A percentile compares a stretch with the other conserved stretches of the same genome.
Conservation (phyloP, 2,888 invertebrate genomes). For the Priocnemis perturbator region DNA sequence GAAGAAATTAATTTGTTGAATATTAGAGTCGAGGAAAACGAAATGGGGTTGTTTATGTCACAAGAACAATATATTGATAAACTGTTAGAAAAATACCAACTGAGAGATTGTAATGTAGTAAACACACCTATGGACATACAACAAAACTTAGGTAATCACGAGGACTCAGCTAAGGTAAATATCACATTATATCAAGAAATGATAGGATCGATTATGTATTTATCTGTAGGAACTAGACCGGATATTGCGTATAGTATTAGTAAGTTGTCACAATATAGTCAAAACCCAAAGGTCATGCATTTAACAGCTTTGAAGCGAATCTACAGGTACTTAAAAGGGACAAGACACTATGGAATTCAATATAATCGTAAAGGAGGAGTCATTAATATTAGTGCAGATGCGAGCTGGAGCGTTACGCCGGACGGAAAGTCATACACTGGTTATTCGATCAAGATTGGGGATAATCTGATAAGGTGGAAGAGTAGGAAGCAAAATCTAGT, state of each 20-base stretch:
- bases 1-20: slow-evolving; percentile 2
- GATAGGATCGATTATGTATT: slow-evolving; percentile 15
- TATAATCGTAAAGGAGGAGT: neutral
- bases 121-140: slow-evolving; percentile 1
- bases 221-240: slow-evolving; percentile 10
- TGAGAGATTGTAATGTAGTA: slow-evolving; percentile 2
- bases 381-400: slow-evolving; percentile 10
- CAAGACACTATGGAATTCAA: too few species aligned
- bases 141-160: neutral
- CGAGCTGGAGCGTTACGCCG: slow-evolving; percentile 18
- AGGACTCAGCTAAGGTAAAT: too few species aligned
- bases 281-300: slow-evolving; percentile 12
- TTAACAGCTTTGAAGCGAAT: slow-evolving; percentile 11
- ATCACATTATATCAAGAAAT: slow-evolving; percentile 9
- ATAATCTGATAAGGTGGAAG: slow-evolving; percentile 11
- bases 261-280: slow-evolving; percentile 1
- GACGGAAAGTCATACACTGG: slow-evolving; percentile 16
- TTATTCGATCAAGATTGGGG: slow-evolving; percentile 11
- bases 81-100: neutral
- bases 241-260: slow-evolving; percentile 4
- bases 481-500: too few species aligned
- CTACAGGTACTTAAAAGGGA: too few species aligned
- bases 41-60: neutral
- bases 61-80: neutral
- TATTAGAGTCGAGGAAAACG: slow-evolving; percentile 4